These are phyloP conservation scores for Callyntrura sp. DNA, from an alignment of 2,888 invertebrate genomes.

Conservation along the genomic window DNA sequence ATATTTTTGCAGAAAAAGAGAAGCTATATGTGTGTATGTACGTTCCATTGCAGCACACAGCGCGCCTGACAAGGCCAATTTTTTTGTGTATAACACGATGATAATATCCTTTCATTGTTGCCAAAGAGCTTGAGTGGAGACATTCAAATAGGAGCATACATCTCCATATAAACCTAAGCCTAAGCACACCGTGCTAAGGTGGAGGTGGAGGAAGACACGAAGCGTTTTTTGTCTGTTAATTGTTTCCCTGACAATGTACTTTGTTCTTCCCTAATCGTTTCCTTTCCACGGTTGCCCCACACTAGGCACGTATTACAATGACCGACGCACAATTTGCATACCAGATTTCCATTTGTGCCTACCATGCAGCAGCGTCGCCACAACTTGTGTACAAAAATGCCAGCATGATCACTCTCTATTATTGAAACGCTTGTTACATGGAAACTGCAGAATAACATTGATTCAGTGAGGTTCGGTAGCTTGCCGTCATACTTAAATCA, in stretches of 20 bases:
- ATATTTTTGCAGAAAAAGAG: not conserved
- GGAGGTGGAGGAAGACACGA: not conserved
- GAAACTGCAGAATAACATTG: conserved; percentile 9
- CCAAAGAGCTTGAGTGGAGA: not conserved
- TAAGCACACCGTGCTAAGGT: not conserved
- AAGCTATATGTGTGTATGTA: no score
- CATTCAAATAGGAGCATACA: no score
- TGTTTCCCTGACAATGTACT: conserved; percentile 69
- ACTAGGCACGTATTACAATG: no score
- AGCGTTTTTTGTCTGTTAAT: conserved; percentile 10
- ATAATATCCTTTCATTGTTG: conserved; percentile 45
- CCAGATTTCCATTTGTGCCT: no score
- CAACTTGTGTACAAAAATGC: not conserved
- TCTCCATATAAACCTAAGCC: no score
- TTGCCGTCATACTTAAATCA: conserved; percentile 22
- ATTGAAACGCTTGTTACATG: not conserved
- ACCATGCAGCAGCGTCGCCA: not conserved
- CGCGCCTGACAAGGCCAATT: conserved; percentile 23
- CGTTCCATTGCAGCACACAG: not conserved
- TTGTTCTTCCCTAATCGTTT: conserved; percentile 61
- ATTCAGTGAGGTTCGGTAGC: conserved; percentile 19
- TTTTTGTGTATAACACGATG: not conserved
- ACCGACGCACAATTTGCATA: no score
- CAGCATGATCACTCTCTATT: not conserved
- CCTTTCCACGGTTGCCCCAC: not conserved